Percentiles rank a stretch among this genome's conserved stretches.
Evolutionary conservation across 2,113 vertebrate species (phyloP).

Genomic region (Oreochromis niloticus): DNA sequence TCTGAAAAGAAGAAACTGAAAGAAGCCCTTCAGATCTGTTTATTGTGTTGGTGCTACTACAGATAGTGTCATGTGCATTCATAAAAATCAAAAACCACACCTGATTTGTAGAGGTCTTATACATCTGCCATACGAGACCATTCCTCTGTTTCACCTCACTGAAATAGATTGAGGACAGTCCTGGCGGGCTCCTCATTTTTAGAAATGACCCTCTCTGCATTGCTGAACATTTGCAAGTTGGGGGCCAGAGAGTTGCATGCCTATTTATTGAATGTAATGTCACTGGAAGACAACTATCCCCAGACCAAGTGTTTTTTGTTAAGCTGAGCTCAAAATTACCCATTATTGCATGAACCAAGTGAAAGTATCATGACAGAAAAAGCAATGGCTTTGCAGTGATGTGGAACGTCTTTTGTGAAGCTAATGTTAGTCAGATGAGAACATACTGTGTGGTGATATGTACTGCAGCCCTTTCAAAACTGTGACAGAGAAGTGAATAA

Average conservation of each 20-base stretch:
- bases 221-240: not conserved
- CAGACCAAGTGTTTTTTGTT: conserved; percentile 7
- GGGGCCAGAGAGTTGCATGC: not conserved
- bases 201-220: not conserved
- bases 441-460: not conserved
- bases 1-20: not conserved
- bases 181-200: not conserved
- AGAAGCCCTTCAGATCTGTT: not conserved
- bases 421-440: conserved; percentile 19
- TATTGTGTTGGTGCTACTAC: not conserved
- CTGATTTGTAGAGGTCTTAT: not conserved
- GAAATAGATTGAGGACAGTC: not conserved
- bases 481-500: not conserved
- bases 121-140: not conserved
- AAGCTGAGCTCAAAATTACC: not conserved
- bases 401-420: not conserved
- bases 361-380: not conserved
- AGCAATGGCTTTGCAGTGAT: not conserved
- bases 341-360: not conserved
- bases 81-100: not conserved
- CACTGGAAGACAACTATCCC: not conserved
- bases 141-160: not conserved
- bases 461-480: not conserved
- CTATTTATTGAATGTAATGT: not conserved
- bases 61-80: not conserved